phyloP scores from a whole-genome alignment of 2,888 invertebrate species.

The Volucella inflata region DNA sequence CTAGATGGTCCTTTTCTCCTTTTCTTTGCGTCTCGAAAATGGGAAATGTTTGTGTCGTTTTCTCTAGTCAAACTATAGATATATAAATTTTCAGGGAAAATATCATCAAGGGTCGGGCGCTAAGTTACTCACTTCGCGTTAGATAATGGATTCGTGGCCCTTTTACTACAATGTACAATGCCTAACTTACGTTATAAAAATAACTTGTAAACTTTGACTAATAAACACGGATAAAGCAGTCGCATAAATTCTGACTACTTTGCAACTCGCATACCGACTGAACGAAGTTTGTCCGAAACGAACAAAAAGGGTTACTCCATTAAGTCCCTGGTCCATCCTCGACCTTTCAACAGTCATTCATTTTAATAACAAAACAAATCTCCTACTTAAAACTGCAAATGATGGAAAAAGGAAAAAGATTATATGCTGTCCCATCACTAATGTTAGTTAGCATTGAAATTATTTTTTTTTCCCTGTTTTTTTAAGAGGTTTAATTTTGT shows the following conservation, averaged over 20 bases:
- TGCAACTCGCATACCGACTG: slow-evolving; percentile 34
- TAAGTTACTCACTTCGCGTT: slow-evolving; percentile 4
- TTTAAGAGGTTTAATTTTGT: slow-evolving; percentile 60
- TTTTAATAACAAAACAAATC: slow-evolving; percentile 69
- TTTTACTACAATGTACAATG: slow-evolving; percentile 42
- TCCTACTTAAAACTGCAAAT: slow-evolving; percentile 63
- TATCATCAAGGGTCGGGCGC: neutral
- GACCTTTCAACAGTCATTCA: slow-evolving; percentile 59
- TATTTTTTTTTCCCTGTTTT: slow-evolving; percentile 26
- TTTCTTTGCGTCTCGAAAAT: slow-evolving; percentile 39
- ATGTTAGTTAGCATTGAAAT: slow-evolving; percentile 60
- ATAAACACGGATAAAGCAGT: slow-evolving; percentile 67
- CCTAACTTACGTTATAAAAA: slow-evolving; percentile 57
- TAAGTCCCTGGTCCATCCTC: slow-evolving; percentile 32
- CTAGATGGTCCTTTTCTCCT: slow-evolving; percentile 38
- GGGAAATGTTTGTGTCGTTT: slow-evolving; percentile 41
- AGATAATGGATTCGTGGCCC: slow-evolving; percentile 29
- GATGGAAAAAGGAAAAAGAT: slow-evolving; percentile 58
- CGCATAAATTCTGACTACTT: slow-evolving; percentile 66
- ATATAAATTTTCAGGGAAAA: slow-evolving; percentile 32
- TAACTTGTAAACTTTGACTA: slow-evolving; percentile 67
- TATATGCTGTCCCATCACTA: slow-evolving; percentile 55
- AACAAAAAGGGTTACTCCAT: slow-evolving; percentile 58
- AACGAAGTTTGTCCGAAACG: slow-evolving; percentile 48
- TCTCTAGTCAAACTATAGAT: slow-evolving; percentile 39